These are phyloP conservation scores for Zoanthus solanderi DNA, from an alignment of 92 coral and sea anemone genomes.

Conservation along the genomic window DNA sequence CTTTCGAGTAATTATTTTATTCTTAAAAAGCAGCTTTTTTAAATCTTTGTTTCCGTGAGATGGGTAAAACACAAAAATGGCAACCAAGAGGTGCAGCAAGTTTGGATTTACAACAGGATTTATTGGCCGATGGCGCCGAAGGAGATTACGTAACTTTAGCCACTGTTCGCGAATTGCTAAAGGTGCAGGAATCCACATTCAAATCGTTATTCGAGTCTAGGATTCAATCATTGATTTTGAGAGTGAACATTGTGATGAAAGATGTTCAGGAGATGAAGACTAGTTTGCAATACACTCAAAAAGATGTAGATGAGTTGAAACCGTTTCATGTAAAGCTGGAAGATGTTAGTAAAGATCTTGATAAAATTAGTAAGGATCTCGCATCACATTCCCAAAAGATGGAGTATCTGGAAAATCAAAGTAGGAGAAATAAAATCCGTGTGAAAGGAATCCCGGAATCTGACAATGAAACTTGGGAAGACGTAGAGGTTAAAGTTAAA, in stretches of 20 bases:
- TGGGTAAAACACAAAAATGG: not conserved
- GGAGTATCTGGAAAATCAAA: too few species aligned
- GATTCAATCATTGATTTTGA: not conserved
- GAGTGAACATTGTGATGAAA: not conserved
- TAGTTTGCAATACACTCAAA: not conserved
- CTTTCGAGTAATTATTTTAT: not conserved
- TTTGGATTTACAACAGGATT: constrained; percentile 2
- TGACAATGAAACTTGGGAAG: too few species aligned
- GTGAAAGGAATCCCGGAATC: too few species aligned
- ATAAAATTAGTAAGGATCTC: too few species aligned
- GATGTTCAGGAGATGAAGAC: constrained; percentile 2
- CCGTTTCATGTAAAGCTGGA: too few species aligned
- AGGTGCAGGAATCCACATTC: constrained; percentile 14
- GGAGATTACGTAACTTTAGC: too few species aligned
- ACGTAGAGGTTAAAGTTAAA: too few species aligned
- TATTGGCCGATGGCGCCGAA: not conserved
- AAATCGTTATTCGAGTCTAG: not conserved
- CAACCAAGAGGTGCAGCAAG: not conserved
- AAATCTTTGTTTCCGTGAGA: not conserved
- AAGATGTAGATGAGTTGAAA: not conserved
- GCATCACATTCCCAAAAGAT: too few species aligned
- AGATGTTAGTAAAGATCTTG: too few species aligned
- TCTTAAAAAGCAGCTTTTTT: not conserved
- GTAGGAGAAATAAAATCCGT: too few species aligned
- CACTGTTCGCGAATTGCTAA: not conserved